A percentile compares a stretch with the other conserved stretches of the same genome.
Conservation (phyloP, 2,113 vertebrate species). For the Indicator indicator region DNA sequence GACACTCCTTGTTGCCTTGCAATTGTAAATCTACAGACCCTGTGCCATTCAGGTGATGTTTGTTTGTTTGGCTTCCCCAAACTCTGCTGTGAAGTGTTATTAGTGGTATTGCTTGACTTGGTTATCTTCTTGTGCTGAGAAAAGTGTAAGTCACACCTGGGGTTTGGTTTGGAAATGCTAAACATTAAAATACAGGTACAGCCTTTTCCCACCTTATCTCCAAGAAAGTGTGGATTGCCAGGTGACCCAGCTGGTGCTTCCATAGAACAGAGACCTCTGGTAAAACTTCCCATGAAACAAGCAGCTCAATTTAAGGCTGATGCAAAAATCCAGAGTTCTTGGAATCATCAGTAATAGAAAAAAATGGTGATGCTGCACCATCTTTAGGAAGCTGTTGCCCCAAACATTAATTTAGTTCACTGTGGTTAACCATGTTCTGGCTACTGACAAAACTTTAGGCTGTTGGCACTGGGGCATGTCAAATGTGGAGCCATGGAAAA, state of each 20-base stretch:
- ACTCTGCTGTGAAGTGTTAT: not conserved
- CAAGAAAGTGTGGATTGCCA: not conserved
- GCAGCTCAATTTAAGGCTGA: not conserved
- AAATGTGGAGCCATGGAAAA: not conserved
- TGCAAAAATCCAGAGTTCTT: not conserved
- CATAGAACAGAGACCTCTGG: not conserved
- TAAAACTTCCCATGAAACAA: not conserved
- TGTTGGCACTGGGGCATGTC: not conserved
- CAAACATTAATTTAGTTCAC: not conserved
- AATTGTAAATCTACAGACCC: constrained; percentile 13
- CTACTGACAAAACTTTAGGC: not conserved
- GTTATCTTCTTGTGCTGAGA: not conserved
- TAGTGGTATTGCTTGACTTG: not conserved
- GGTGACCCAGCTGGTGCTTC: not conserved
- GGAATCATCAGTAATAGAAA: not conserved
- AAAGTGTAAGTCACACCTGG: not conserved
- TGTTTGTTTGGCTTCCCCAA: not conserved
- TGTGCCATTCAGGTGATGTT: constrained; percentile 16
- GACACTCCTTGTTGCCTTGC: constrained; percentile 77
- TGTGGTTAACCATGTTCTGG: not conserved
- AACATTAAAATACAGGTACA: not conserved
- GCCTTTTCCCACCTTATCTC: not conserved
- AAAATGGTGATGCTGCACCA: not conserved
- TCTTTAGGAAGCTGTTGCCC: not conserved
- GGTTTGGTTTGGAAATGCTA: not conserved